These are phyloP conservation scores for Dromiciops gliroides DNA, from an alignment of 2,113 vertebrate genomes.

Conservation along the genomic window DNA sequence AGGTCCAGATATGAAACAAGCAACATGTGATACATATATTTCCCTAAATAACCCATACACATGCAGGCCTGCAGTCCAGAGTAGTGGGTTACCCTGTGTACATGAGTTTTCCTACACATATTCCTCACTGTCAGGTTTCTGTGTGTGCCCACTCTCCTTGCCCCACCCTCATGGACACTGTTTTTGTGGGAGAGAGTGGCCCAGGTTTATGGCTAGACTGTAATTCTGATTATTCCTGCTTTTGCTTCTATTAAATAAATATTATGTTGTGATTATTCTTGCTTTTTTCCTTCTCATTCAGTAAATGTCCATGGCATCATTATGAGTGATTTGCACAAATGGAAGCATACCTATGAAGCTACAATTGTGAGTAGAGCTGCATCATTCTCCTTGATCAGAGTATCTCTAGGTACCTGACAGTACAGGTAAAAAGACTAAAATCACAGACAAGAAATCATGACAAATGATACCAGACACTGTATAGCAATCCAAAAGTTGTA, in stretches of 20 bases:
- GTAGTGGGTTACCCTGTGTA: no score
- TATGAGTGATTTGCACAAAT: background rate
- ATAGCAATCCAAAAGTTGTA: background rate
- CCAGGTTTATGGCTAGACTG: no score
- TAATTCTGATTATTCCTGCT: background rate
- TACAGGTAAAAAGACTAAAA: background rate
- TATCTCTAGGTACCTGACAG: background rate
- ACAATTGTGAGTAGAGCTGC: background rate
- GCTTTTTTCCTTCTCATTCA: background rate
- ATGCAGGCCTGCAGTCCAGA: background rate
- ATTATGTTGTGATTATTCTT: background rate
- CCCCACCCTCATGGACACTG: background rate
- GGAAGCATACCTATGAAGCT: background rate
- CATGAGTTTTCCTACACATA: background rate
- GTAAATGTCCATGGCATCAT: background rate
- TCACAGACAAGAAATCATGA: background rate
- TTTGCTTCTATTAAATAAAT: background rate
- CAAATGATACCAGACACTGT: background rate
- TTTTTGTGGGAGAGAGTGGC: background rate
- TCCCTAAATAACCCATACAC: background rate
- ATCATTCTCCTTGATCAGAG: background rate
- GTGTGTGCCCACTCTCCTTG: background rate
- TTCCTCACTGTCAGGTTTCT: background rate
- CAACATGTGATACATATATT: background rate
- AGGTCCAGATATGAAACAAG: background rate